Evolutionary conservation across 1,140 invertebrate species (phyloP), one percentile per base, ranked within the genome.

Genomic region (Cyclina sinensis): DNA sequence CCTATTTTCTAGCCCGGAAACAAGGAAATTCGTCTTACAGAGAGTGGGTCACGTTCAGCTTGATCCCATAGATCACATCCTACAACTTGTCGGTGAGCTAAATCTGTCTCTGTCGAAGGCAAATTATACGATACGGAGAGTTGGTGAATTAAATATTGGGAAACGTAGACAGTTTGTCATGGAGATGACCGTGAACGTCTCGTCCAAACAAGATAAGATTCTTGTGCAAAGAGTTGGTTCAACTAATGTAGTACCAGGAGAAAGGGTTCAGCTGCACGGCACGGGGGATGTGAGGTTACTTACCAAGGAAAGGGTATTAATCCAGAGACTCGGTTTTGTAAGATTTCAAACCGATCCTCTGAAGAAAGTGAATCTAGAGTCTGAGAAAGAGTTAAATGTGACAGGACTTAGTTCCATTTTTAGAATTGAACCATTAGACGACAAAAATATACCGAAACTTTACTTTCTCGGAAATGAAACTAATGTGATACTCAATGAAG

Each of bases 381-480:
- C 18, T 43, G 14, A 21, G 12, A 1, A 78, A 51, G 24, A 78
- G 21, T 37, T 14, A 16, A 70, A 35, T 5, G 32, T 5, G 14
- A 39, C 30, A 5, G 65, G 37, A 39, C 48, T 78, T 16, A 48
- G 27, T 30, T 78, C 74, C 54, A 48, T 78, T 7, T 57, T 78
- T 78, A 51, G 74, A 78, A 54, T 78, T 21, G 74, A 78, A 32
- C 46, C 74, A 39, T 51, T 78, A 14, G 16, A 35, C 2, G 30
- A 48, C 39, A 27, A 0, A 32, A 35, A 0, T 30, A 51, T 24
- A 35, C 43, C 74, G 3, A 21, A 16, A 51, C 24, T 78, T 27
- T 54, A 57, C 16, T 78, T 78, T 35, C 74, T 78, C 54, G 74
- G 74, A 51, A 78, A 54, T 54, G 74, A 78, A 78, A 78, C 74